Evolutionary conservation across 1,140 invertebrate species (phyloP).

Genomic region (Physella acuta): DNA sequence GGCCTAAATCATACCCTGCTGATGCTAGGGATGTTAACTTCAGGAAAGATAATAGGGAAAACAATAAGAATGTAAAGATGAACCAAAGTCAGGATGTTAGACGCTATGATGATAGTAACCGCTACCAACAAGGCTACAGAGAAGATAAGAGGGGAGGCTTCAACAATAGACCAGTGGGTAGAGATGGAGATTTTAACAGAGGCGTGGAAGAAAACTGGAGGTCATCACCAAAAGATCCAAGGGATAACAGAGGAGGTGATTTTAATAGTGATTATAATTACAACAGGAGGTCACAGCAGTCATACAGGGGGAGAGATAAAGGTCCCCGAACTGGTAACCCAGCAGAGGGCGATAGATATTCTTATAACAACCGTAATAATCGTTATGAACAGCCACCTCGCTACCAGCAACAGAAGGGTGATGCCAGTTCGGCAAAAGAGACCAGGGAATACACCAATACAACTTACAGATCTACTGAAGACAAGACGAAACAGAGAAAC

Average conservation of each 20-base stretch:
- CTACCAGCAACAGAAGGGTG: constrained; percentile 4
- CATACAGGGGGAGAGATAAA: background rate
- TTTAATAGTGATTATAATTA: background rate
- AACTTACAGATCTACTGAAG: constrained; percentile 13
- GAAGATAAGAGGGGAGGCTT: constrained; percentile 11
- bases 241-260: background rate
- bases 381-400: background rate
- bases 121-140: background rate
- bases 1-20: background rate
- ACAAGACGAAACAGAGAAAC: constrained; percentile 1
- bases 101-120: background rate
- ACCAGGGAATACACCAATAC: constrained; percentile 30
- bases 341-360: background rate
- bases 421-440: background rate
- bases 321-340: background rate
- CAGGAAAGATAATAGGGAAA: background rate
- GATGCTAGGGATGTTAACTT: background rate
- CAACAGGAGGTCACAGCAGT: constrained; percentile 8
- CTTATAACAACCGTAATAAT: background rate
- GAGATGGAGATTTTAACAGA: background rate
- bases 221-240: background rate
- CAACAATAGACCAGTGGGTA: background rate
- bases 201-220: constrained; percentile 9
- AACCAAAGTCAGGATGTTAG: constrained; percentile 7
- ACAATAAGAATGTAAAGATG: background rate